Base-by-base conservation (phyloP, 2,797 vertebrate species). In the Anolis apletophallus region DNA sequence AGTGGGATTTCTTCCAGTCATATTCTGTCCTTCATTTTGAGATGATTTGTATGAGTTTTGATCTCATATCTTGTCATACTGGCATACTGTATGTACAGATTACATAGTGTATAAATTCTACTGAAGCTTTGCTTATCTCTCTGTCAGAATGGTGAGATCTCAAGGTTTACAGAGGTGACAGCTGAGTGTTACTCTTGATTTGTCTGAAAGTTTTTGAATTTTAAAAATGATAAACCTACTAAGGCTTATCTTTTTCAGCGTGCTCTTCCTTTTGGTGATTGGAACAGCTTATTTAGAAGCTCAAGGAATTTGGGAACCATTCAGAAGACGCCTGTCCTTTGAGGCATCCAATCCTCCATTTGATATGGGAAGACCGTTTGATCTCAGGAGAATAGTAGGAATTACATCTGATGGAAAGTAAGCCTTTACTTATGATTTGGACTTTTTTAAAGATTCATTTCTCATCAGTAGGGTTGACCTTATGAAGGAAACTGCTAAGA, bases 311-410 rank as follows among this genome's bases (percentile, higher is more conserved):
- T 99, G 99, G 99, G 98, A 99, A 93, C 98, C 98, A 40, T 99
- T 99, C 94, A 97, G 97, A 94, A 98, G 98, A 94, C 97, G 97
- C 10, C 96, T 99, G 69, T 99, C 98, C 46, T 97, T 98, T 92
- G 99, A 99, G 93, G 96, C 97, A 72, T 97, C 98, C 85, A 98
- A 97, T 96, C 97, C 98, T 78, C 95, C 97, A 91, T 95, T 98
- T 96, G 98, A 99, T 95, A 97, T 98, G 29, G 98, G 98, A 92
- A 98, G 97, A 92, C 98, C 98, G 19, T 99, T 99, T 94, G 98
- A 99, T 97, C 98, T 99, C 98, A 98, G 98, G 97, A 98, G 98
- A 95, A 99, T 99, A 89, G 98, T 98, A 95, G 98, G 98, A 94
- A 98, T 98, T 95, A 98, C 98, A 94, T 98, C 97, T 93, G 98